Conservation (phyloP, 35 echinoderm and acorn worm species). For the Lytechinus pictus region DNA sequence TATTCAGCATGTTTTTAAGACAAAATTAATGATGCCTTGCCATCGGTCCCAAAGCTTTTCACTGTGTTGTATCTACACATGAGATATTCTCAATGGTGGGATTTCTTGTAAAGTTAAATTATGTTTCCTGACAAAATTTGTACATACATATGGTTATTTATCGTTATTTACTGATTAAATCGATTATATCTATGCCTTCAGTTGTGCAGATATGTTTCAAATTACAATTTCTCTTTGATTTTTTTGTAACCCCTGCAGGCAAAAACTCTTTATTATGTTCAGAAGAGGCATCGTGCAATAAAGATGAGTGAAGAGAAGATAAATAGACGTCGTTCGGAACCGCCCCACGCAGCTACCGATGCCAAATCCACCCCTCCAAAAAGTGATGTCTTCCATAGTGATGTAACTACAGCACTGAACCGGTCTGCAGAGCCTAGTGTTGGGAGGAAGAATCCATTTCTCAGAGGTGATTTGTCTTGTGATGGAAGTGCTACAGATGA, state of each 20-base stretch:
- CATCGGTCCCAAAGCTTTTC: too few relatives aligned
- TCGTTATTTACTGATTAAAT: too few relatives aligned
- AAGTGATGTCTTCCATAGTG: conserved; percentile 36
- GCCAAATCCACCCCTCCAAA: conserved; percentile 35
- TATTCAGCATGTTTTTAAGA: too few relatives aligned
- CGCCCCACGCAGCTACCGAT: neutral
- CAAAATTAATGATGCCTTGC: too few relatives aligned
- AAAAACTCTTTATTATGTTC: conserved; percentile 39
- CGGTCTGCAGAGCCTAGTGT: neutral
- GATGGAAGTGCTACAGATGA: neutral
- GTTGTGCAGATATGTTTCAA: too few relatives aligned
- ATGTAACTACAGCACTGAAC: neutral
- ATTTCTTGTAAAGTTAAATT: too few relatives aligned
- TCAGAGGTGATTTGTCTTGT: neutral
- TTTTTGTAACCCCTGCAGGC: neutral
- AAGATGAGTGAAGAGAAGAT: conserved; percentile 44
- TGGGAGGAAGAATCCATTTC: neutral
- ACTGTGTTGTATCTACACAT: too few relatives aligned
- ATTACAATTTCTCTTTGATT: too few relatives aligned
- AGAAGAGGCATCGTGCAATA: conserved; percentile 33
- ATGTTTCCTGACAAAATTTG: too few relatives aligned
- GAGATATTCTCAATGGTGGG: too few relatives aligned
- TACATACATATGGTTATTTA: too few relatives aligned
- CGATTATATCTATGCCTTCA: too few relatives aligned
- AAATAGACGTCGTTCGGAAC: neutral